These are phyloP conservation scores for Acanthornis magna DNA, from an alignment of 2,797 vertebrate genomes.

Conservation along the genomic window DNA sequence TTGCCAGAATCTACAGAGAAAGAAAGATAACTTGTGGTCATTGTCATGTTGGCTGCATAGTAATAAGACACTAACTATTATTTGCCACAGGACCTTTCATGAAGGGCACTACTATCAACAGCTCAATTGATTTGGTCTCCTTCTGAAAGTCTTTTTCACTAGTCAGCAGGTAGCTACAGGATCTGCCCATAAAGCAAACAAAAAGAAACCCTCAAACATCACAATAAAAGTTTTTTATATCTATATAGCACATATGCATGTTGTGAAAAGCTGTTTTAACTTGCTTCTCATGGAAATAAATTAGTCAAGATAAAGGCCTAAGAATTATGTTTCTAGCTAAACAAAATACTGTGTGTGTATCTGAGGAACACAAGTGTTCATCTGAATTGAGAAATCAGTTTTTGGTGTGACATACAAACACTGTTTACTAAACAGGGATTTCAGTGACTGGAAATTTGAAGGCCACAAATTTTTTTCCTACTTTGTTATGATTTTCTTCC, in stretches of 20 bases:
- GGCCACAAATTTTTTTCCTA: not conserved
- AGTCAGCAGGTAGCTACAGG: not conserved
- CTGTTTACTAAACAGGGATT: not conserved
- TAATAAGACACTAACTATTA: not conserved
- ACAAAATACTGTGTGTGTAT: not conserved
- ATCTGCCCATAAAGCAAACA: not conserved
- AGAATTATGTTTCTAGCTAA: not conserved
- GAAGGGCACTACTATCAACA: not conserved
- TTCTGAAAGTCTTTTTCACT: not conserved
- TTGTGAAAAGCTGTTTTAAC: not conserved
- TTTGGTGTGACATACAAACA: not conserved
- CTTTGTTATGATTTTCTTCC: not conserved
- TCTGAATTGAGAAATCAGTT: not conserved
- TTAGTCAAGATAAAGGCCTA: not conserved
- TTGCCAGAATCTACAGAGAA: not conserved
- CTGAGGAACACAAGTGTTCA: not conserved
- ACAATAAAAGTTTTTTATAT: not conserved
- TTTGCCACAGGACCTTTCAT: not conserved
- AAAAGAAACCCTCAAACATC: not conserved
- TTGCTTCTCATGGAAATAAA: not conserved
- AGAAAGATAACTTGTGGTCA: not conserved
- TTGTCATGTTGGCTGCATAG: not conserved
- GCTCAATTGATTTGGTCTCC: not conserved
- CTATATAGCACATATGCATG: accelerated
- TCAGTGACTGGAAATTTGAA: not conserved